Percentiles rank a stretch among this genome's conserved stretches.
phyloP scores from a whole-genome alignment of 2,113 vertebrate genomes.

The Aspiorhynchus laticeps region DNA sequence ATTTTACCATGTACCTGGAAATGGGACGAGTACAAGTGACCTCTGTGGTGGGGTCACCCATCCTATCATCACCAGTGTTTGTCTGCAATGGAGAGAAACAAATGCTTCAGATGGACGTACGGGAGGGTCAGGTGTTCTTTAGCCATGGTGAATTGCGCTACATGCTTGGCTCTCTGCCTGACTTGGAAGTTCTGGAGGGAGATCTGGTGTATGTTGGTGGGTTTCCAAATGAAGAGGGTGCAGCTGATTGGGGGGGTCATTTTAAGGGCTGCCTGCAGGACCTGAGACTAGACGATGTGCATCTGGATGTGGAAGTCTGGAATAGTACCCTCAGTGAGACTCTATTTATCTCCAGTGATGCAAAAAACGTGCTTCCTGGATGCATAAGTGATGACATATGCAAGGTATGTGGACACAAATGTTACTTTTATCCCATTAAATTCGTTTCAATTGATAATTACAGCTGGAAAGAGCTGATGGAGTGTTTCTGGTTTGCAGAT shows the following conservation, averaged over 20 bases:
- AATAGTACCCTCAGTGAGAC: slow-evolving; percentile 45
- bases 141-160: slow-evolving; percentile 63
- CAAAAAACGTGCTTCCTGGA: slow-evolving; percentile 73
- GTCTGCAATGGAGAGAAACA: slow-evolving; percentile 79
- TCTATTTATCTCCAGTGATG: slow-evolving; percentile 59
- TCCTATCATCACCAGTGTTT: slow-evolving; percentile 67
- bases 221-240: slow-evolving; percentile 57
- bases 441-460: background rate
- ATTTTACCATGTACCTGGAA: slow-evolving; percentile 80
- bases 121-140: slow-evolving; percentile 64
- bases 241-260: slow-evolving; percentile 79
- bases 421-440: background rate
- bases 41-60: background rate
- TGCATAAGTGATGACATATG: slow-evolving; percentile 89
- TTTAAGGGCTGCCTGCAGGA: slow-evolving; percentile 96
- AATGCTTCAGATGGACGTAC: slow-evolving; percentile 78
- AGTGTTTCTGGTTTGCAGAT: slow-evolving; percentile 68
- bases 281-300: slow-evolving; percentile 76
- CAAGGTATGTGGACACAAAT: slow-evolving; percentile 66
- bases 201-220: slow-evolving; percentile 80
- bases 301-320: slow-evolving; percentile 67
- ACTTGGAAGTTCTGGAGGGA: slow-evolving; percentile 63
- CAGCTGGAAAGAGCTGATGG: too few relatives aligned
- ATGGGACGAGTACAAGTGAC: slow-evolving; percentile 75
- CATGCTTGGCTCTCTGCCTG: slow-evolving; percentile 70